Evolutionary conservation across 2,888 invertebrate genomes (phyloP), one percentile per base, ranked within the genome.

Genomic region (Agapetus fuscipes): DNA sequence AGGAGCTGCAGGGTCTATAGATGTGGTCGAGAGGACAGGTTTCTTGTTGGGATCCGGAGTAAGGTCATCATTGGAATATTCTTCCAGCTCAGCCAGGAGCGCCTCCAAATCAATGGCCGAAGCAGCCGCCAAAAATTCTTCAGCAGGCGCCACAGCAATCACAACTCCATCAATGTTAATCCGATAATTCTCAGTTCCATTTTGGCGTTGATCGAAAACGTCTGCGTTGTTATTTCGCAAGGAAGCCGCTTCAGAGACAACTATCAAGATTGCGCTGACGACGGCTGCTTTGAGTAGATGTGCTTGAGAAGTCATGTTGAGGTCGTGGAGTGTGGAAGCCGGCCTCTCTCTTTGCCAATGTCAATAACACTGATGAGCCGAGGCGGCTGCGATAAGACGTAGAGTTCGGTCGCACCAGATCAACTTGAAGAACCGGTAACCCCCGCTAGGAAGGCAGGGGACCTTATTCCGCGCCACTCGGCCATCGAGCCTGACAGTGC

Each of bases 151-250:
- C 28, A 78, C 63, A 2, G 80, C 76, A 20, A 83, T 60, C 10
- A 79, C 71, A n/a, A 83, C 65, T 10, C 79, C 82, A 51, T 80
- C 76, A 34, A 86, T 67, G 54, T 75, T 77, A 7, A 86, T 60
- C 12, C 82, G 68, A 48, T 77, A 74, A 62, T 87, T 87, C 51
- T 83, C 83, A 0, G 76, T 66, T 2, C 86, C 86, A 54, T 84
- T 85, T 56, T 87, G 87, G 5, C 84, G 63, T 55, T 86, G 83
- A 59, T 87, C 85, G 56, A 76, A 79, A 47, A 66, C 62, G 14
- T 15, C 6, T 28, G 36, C 17, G 6, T 20, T 17, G 43, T 60
- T 58, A n/a, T 56, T 52, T 3, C 56, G 50, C 3, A 61, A 56
- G 0, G 65, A 62, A 1, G 59, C 56, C 2, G 51, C 43, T 2